Evolutionary conservation across 2,113 vertebrate genomes (phyloP).

Genomic region (Cisticola juncidis): DNA sequence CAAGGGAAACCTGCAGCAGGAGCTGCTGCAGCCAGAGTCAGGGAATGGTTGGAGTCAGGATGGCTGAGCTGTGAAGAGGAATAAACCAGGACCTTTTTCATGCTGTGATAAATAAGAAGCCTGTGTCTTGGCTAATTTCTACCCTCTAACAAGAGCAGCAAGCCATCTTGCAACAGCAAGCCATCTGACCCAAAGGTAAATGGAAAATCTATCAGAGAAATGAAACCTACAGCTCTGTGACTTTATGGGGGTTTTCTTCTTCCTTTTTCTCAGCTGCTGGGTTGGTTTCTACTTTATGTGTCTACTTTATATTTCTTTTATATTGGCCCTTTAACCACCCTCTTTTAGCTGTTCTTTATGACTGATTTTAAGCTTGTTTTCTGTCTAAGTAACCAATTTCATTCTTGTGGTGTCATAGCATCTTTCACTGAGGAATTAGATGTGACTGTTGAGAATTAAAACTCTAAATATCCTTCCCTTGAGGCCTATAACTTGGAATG

Average conservation of each 20-base stretch:
- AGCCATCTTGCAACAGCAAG: not conserved
- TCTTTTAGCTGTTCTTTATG: not conserved
- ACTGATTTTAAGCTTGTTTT: constrained; percentile 6
- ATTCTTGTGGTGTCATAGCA: not conserved
- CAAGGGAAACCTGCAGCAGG: not conserved
- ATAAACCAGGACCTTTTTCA: not conserved
- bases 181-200: constrained; percentile 12
- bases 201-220: not conserved
- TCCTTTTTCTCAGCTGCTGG: not conserved
- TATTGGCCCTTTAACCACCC: not conserved
- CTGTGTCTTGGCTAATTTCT: not conserved
- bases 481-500: not conserved
- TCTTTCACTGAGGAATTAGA: constrained; percentile 27
- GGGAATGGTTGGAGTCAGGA: not conserved
- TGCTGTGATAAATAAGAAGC: not conserved
- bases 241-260: not conserved
- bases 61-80: not conserved
- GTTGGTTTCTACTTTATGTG: not conserved
- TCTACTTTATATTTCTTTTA: not conserved
- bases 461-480: not conserved
- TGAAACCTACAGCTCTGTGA: not conserved
- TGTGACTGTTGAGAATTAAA: constrained; percentile 25
- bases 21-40: not conserved
- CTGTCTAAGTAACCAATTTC: not conserved
- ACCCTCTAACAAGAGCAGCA: not conserved